A percentile compares a stretch with the other conserved stretches of the same genome.
Conservation (phyloP, 2,888 invertebrate species). For the Hemaris fuciformis region DNA sequence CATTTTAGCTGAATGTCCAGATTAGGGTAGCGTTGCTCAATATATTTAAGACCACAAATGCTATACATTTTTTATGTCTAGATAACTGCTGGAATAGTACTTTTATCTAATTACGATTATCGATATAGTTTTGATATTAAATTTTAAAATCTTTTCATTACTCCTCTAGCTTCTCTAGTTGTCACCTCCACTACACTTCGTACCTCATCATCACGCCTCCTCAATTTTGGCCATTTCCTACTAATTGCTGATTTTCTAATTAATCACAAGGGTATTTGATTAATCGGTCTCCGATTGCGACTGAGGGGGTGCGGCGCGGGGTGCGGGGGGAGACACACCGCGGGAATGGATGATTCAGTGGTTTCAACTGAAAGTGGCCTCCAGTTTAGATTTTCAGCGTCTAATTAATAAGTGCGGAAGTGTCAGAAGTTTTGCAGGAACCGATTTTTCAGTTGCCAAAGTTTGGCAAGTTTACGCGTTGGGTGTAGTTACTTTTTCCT, state of each 20-base stretch:
- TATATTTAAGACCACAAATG: too few species aligned
- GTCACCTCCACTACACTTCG: neutral
- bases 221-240: constrained; percentile 59
- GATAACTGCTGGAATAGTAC: too few species aligned
- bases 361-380: constrained; percentile 30
- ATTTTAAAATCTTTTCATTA: neutral
- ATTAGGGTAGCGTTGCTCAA: too few species aligned
- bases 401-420: constrained; percentile 57
- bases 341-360: constrained; percentile 60
- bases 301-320: constrained; percentile 18
- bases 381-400: constrained; percentile 45
- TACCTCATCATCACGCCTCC: constrained; percentile 11
- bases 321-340: constrained; percentile 27
- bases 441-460: constrained; percentile 22
- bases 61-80: too few species aligned
- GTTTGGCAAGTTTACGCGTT: neutral
- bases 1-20: too few species aligned
- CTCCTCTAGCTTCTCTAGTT: neutral
- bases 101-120: too few species aligned
- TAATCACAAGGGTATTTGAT: constrained; percentile 77
- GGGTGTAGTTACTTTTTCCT: neutral
- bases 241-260: constrained; percentile 78
- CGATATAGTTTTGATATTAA: neutral
- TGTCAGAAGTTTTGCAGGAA: constrained; percentile 15
- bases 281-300: constrained; percentile 66